Evolutionary conservation across 1,140 invertebrate genomes (phyloP).

Genomic region (Caerostris darwini): DNA sequence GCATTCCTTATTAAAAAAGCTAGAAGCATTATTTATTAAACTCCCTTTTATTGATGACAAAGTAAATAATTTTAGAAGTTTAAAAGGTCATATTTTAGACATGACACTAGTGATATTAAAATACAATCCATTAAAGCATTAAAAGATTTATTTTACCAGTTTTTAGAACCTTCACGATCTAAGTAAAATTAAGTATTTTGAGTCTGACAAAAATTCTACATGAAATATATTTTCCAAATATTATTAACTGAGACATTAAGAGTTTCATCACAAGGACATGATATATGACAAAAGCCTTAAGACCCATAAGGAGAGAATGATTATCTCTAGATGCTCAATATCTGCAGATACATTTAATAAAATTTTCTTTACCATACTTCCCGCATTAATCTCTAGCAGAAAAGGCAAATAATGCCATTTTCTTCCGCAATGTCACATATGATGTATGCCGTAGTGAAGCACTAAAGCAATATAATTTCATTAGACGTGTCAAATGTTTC

Average conservation of each 20-base stretch:
- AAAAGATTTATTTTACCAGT: background rate
- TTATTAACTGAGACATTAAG: background rate
- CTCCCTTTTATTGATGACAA: no score
- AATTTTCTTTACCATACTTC: background rate
- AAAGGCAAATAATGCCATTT: conserved; percentile 35
- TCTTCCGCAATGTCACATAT: conserved; percentile 8
- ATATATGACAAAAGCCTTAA: background rate
- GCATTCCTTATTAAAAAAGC: no score
- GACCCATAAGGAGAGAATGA: background rate
- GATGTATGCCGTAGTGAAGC: background rate
- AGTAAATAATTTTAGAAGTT: no score
- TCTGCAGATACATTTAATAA: background rate
- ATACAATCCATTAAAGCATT: background rate
- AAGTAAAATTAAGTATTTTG: background rate
- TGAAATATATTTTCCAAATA: background rate
- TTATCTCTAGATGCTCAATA: background rate
- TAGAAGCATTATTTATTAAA: no score
- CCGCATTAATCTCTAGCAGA: background rate
- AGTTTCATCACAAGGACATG: background rate
- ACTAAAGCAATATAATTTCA: conserved; percentile 54
- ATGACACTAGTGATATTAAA: background rate
- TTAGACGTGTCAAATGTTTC: conserved; percentile 53
- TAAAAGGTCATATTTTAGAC: no score
- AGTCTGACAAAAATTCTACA: background rate
- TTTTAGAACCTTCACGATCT: background rate